These are phyloP conservation scores for Desoria tigrina DNA, from an alignment of 2,888 invertebrate genomes.

Conservation along the genomic window DNA sequence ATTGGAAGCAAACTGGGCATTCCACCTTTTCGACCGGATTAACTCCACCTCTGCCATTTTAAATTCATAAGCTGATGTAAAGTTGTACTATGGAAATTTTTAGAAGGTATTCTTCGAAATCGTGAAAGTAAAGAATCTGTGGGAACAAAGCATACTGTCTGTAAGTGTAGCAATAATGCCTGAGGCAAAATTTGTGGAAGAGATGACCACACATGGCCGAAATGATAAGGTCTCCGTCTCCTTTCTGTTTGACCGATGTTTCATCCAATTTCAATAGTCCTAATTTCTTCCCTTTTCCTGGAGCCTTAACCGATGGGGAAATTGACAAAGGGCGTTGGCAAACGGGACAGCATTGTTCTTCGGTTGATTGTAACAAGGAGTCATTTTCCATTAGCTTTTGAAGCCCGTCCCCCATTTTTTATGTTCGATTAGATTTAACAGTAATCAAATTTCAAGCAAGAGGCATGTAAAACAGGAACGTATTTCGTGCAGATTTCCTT, in stretches of 20 bases:
- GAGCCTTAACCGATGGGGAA: neutral
- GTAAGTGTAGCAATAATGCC: conserved; percentile 35
- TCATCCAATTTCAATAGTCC: neutral
- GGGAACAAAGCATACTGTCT: conserved; percentile 30
- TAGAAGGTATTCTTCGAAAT: neutral
- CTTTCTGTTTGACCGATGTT: conserved; percentile 4
- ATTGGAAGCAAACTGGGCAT: conserved; percentile 32
- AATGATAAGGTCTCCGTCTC: conserved; percentile 29
- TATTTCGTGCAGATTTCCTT: no score
- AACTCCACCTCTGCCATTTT: conserved; percentile 5
- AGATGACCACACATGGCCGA: conserved; percentile 40
- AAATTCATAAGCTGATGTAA: no score
- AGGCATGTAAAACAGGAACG: no score
- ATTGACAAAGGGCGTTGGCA: conserved; percentile 34
- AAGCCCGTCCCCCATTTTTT: no score
- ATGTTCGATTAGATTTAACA: no score
- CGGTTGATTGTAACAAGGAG: neutral
- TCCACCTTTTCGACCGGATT: conserved; percentile 13
- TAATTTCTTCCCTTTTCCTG: neutral
- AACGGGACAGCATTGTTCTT: conserved; percentile 40
- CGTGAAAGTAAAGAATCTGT: no score
- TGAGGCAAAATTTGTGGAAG: conserved; percentile 37
- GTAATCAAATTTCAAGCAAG: no score
- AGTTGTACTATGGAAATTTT: no score
- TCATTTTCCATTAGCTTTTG: neutral